Evolutionary conservation across 2,113 vertebrate species (phyloP).

Genomic region (Argyrosomus japonicus): DNA sequence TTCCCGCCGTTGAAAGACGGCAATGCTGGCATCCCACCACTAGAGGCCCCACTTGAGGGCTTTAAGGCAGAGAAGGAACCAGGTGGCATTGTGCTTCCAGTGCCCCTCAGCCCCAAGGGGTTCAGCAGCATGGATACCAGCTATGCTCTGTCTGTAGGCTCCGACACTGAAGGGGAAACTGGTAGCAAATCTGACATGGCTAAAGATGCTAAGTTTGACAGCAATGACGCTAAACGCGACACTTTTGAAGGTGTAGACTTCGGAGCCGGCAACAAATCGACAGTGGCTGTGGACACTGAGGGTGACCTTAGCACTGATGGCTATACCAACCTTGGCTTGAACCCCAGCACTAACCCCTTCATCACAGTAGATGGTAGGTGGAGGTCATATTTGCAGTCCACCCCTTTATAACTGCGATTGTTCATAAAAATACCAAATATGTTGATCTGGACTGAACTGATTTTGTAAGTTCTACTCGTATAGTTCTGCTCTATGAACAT

Average conservation of each 20-base stretch:
- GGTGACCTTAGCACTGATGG: slow-evolving; percentile 35
- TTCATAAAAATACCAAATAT: neutral
- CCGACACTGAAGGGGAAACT: neutral
- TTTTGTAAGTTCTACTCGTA: neutral
- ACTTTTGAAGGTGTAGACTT: slow-evolving; percentile 28
- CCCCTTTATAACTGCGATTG: neutral
- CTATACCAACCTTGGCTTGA: slow-evolving; percentile 40
- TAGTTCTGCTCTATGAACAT: neutral
- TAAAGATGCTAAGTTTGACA: slow-evolving; percentile 9
- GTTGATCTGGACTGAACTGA: neutral
- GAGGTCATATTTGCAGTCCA: slow-evolving; percentile 19
- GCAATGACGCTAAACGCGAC: neutral
- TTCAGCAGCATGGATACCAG: slow-evolving; percentile 16
- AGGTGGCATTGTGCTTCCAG: slow-evolving; percentile 73
- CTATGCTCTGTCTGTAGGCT: neutral
- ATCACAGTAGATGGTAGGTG: slow-evolving; percentile 82
- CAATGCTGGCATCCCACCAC: slow-evolving; percentile 62
- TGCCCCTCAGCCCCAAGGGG: slow-evolving; percentile 68
- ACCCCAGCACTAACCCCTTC: slow-evolving; percentile 63
- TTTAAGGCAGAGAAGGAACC: slow-evolving; percentile 69
- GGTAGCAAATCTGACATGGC: neutral
- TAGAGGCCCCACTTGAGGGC: slow-evolving; percentile 83
- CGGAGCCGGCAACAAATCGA: slow-evolving; percentile 13
- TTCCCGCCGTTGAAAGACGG: slow-evolving; percentile 72
- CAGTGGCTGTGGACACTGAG: neutral